A percentile compares a stretch with the other conserved stretches of the same genome.
Evolutionary conservation across 2,888 invertebrate genomes (phyloP).

Genomic region (Subacronicta megacephala): DNA sequence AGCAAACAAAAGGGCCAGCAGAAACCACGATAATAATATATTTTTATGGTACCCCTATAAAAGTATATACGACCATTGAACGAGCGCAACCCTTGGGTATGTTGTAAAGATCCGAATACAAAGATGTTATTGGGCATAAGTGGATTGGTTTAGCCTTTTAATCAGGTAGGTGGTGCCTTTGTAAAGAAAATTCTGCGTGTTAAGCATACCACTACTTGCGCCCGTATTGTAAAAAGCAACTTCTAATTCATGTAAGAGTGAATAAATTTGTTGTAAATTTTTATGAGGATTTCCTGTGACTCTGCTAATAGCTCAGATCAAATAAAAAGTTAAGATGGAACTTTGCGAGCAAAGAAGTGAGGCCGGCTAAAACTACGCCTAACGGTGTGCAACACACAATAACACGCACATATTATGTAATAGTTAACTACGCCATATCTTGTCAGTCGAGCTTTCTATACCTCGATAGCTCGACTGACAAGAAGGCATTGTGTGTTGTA

Average conservation of each 20-base stretch:
- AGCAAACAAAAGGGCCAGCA: slow-evolving; percentile 29
- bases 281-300: background rate
- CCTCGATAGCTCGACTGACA: too few relatives aligned
- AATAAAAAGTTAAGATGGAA: too few relatives aligned
- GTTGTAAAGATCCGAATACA: slow-evolving; percentile 32
- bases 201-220: slow-evolving; percentile 13
- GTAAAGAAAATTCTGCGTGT: background rate
- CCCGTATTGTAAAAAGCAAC: slow-evolving; percentile 32
- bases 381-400: too few relatives aligned
- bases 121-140: slow-evolving; percentile 51
- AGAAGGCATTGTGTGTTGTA: too few relatives aligned
- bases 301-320: too few relatives aligned
- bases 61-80: slow-evolving; percentile 59
- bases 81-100: slow-evolving; percentile 34
- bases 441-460: too few relatives aligned
- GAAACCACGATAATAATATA: slow-evolving; percentile 56
- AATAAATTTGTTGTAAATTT: slow-evolving; percentile 1
- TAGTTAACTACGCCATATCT: too few relatives aligned
- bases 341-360: too few relatives aligned
- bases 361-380: too few relatives aligned
- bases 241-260: slow-evolving; percentile 19
- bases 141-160: slow-evolving; percentile 48
- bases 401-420: too few relatives aligned
- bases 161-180: slow-evolving; percentile 39
- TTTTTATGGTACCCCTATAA: slow-evolving; percentile 61